phyloP scores from a whole-genome alignment of 2,797 vertebrate genomes.

The Carcharodon carcharias region DNA sequence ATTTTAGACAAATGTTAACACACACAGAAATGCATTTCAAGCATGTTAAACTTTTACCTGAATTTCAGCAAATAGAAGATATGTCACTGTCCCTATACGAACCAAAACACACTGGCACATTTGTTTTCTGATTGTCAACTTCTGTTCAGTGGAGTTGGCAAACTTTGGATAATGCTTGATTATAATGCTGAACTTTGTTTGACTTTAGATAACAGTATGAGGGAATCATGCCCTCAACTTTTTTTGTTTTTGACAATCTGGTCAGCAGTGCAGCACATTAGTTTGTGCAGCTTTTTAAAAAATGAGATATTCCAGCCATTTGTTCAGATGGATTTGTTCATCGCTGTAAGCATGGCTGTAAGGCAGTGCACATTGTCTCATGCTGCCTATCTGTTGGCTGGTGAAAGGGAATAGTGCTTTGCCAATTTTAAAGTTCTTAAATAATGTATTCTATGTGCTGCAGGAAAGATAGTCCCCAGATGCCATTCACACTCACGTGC shows the following conservation, averaged over 20 bases:
- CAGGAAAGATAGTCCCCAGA: neutral
- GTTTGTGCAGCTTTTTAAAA: neutral
- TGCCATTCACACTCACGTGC: neutral
- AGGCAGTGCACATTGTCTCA: neutral
- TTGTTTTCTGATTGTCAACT: neutral
- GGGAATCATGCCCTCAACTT: neutral
- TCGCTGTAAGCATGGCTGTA: neutral
- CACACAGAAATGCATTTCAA: neutral
- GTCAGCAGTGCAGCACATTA: neutral
- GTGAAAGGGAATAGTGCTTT: neutral
- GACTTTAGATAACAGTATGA: neutral
- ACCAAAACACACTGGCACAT: neutral
- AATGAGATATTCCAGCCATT: neutral
- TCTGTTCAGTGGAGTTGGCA: neutral
- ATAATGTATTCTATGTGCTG: neutral
- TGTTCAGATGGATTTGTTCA: neutral
- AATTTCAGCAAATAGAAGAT: neutral
- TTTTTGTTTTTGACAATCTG: neutral
- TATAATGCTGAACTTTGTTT: neutral
- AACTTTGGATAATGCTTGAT: neutral
- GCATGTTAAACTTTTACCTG: neutral
- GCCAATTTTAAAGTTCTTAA: neutral
- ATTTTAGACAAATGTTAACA: no score
- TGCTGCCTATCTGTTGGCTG: neutral
- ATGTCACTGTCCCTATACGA: neutral